A percentile compares a stretch with the other conserved stretches of the same genome.
Conservation (phyloP, 2,888 invertebrate genomes). For the Thymelicus lineola region DNA sequence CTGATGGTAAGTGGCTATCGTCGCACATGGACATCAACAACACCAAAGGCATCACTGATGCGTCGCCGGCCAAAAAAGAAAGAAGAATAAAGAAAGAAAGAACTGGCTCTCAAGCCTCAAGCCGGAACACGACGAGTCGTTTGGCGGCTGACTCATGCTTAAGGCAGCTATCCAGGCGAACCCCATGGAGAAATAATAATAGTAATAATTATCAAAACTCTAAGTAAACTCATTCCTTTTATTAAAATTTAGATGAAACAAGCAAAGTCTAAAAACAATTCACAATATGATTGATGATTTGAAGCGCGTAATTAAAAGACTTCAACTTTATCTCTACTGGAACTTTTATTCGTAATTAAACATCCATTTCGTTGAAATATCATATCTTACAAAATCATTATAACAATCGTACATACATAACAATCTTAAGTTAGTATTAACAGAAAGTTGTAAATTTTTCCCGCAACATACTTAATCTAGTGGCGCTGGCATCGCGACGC, state of each 20-base stretch:
- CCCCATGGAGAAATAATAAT: no score
- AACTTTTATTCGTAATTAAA: background rate
- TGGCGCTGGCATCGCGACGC: conserved; percentile 23
- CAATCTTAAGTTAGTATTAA: conserved; percentile 14
- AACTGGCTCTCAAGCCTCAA: no score
- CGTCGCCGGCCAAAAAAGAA: no score
- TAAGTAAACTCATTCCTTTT: no score
- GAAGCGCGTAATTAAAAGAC: conserved; percentile 1
- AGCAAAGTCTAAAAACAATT: background rate
- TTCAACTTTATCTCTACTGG: background rate
- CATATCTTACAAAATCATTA: background rate
- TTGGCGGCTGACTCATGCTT: no score
- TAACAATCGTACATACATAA: background rate
- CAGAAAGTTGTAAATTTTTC: conserved; percentile 13
- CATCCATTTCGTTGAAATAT: conserved; percentile 5
- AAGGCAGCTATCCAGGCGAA: no score
- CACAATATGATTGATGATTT: background rate
- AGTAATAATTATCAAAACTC: no score
- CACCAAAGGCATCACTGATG: no score
- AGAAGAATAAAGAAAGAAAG: no score
- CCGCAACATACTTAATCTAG: conserved; percentile 13
- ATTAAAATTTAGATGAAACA: background rate
- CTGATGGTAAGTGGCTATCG: no score
- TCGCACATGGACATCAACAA: no score
- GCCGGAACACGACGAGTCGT: no score